Conservation (phyloP, 2,888 invertebrate species). For the Sepiola atlantica region DNA sequence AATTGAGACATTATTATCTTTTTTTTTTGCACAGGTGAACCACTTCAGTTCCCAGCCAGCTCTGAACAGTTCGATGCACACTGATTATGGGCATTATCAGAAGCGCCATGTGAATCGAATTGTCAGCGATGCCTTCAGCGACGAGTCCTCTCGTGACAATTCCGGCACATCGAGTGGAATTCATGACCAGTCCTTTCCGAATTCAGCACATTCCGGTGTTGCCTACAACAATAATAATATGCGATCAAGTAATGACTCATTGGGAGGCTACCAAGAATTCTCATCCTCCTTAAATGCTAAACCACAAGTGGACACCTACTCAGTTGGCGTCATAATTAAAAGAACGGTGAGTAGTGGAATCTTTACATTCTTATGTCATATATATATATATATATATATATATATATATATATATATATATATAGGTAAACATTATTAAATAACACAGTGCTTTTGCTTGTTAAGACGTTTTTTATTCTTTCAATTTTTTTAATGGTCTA, state of each 20-base stretch:
- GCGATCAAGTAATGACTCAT: background rate
- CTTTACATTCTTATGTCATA: too few species aligned
- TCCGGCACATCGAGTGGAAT: background rate
- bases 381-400: too few species aligned
- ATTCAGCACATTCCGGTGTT: background rate
- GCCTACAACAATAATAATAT: background rate
- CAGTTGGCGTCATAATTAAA: slow-evolving; percentile 67
- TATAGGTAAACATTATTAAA: too few species aligned
- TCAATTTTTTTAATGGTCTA: too few species aligned
- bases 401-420: too few species aligned
- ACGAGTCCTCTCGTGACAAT: background rate
- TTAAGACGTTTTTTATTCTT: too few species aligned
- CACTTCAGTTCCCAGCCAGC: background rate
- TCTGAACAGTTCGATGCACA: background rate
- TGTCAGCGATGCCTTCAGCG: background rate
- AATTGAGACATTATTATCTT: background rate
- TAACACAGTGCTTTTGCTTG: too few species aligned
- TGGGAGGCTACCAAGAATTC: background rate
- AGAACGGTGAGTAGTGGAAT: slow-evolving; percentile 58
- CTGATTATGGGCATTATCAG: background rate
- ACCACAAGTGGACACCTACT: slow-evolving; percentile 62
- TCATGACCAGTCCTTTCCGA: background rate
- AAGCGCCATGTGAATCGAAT: background rate
- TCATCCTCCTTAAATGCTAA: background rate
- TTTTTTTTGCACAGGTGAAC: background rate